Percentiles rank a stretch among this genome's conserved stretches.
These are phyloP conservation scores for Tiaroga cobitis DNA, from an alignment of 2,797 vertebrate species.

Conservation along the genomic window DNA sequence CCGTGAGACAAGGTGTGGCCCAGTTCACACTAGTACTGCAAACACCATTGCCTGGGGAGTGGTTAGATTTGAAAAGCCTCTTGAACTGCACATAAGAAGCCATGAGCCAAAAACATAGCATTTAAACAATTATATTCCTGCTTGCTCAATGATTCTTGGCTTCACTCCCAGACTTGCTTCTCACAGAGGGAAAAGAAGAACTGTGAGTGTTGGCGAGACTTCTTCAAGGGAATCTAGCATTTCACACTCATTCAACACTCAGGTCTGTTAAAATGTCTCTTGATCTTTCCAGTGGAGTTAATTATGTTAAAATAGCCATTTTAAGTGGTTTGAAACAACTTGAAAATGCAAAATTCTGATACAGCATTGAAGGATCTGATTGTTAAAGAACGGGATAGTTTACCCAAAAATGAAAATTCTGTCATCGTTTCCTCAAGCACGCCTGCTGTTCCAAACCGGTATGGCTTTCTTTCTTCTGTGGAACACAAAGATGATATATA, in stretches of 20 bases:
- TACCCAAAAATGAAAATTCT: background rate
- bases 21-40: slow-evolving; percentile 45
- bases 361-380: background rate
- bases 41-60: slow-evolving; percentile 30
- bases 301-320: slow-evolving; percentile 11
- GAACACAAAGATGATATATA: background rate
- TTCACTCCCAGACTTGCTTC: slow-evolving; percentile 62
- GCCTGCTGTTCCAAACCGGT: background rate
- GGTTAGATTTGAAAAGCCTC: slow-evolving; percentile 49
- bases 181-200: slow-evolving; percentile 27
- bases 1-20: slow-evolving; percentile 45
- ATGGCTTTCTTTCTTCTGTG: background rate
- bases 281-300: slow-evolving; percentile 14
- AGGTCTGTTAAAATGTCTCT: slow-evolving; percentile 11
- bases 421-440: background rate
- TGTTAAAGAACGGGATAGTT: background rate
- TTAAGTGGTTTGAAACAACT: background rate
- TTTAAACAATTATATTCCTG: slow-evolving; percentile 45
- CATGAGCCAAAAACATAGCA: slow-evolving; percentile 52
- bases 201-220: slow-evolving; percentile 18
- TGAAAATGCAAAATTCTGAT: slow-evolving; percentile 2
- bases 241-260: slow-evolving; percentile 11
- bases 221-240: slow-evolving; percentile 33
- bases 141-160: slow-evolving; percentile 49
- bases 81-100: slow-evolving; percentile 38